Evolutionary conservation across 1,140 invertebrate species (phyloP), one percentile per base, ranked within the genome.

Genomic region (Rhopalosiphum maidis): DNA sequence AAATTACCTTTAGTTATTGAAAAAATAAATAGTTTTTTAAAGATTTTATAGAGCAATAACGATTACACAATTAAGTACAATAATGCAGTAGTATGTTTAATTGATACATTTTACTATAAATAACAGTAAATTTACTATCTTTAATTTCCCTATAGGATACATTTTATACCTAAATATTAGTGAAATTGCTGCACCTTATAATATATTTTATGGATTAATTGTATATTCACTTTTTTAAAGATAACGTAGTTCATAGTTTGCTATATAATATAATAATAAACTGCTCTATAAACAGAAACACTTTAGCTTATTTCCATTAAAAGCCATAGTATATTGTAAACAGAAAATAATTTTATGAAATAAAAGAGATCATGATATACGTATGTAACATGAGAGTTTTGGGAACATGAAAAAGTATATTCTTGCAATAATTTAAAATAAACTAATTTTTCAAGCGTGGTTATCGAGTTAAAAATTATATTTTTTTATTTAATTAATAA

Each of bases 241-340:
- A 11, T 8, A 41, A 15, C 5, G n/a, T 60, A 30, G 8, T 30
- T 25, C 9, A 11, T 60, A 8, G 8, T 25, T 8, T 60, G 23
- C 55, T 85, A 41, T 15, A 60, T 90, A 90, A 87, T 55, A 22
- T 55, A 48, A 48, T 15, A 48, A 48, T 48, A 15, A 15, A 48
- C 15, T 54, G 35, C 9, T 25, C 2, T 25, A 35, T 25, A 89
- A 51, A 25, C 22, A 11, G 51, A 41, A 89, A 89, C 54, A 25
- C 48, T 89, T 41, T 1, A 90, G 23, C 9, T 90, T 90, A 60
- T 90, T 60, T 54, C 23, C 51, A 55, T 55, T 89, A 89, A 89
- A 54, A 55, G 15, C 41, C 1, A 89, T 55, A 54, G 6, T 37
- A 88, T 88, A 48, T 18, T 48, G 30, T 86, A 35, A 48, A 88